Percentiles rank a stretch among this genome's conserved stretches.
Conservation (phyloP, 2,797 vertebrate species). For the Protonibea diacanthus region DNA sequence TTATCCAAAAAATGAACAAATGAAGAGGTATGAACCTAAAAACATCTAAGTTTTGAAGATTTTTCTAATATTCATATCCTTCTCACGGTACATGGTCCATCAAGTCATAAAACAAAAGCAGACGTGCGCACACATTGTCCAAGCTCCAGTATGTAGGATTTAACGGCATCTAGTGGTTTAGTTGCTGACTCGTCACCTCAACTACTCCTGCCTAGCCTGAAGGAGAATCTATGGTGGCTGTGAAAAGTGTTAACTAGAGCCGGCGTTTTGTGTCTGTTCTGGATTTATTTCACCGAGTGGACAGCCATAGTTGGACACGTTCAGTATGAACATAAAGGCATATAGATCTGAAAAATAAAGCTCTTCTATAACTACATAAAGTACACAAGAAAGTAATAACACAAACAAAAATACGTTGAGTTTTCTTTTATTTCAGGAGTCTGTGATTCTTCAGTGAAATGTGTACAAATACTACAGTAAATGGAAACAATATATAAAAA, state of each 20-base stretch:
- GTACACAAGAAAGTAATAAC: neutral
- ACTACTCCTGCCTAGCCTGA: too few species aligned
- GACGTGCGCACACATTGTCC: neutral
- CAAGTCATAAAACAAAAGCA: neutral
- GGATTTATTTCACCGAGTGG: conserved; percentile 1
- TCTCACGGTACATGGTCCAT: neutral
- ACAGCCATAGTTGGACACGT: neutral
- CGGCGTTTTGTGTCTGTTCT: too few species aligned
- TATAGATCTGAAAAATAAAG: neutral
- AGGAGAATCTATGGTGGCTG: too few species aligned
- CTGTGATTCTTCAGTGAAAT: neutral
- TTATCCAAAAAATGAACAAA: neutral
- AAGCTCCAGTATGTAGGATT: too few species aligned
- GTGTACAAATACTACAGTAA: neutral
- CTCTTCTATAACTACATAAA: neutral
- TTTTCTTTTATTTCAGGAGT: neutral
- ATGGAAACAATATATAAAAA: neutral
- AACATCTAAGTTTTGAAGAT: neutral
- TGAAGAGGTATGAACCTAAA: too few species aligned
- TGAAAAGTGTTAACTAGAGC: too few species aligned
- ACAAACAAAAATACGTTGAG: neutral
- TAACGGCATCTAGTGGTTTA: too few species aligned
- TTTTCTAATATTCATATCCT: neutral
- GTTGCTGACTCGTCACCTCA: too few species aligned
- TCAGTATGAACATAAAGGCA: neutral